Base-by-base conservation (phyloP, 2,888 invertebrate species). In the Erynnis tages region DNA sequence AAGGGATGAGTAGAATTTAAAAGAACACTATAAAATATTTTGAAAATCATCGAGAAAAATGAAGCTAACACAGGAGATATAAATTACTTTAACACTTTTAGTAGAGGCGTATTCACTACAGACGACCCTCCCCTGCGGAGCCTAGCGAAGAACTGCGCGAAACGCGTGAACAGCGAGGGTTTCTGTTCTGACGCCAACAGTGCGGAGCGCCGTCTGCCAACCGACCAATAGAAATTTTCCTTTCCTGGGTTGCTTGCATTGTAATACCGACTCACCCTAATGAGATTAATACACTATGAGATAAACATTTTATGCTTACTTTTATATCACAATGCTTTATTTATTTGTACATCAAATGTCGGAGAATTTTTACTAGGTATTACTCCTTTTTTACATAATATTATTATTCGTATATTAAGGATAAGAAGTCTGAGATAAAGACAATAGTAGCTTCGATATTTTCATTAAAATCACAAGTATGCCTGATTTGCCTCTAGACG, bases 191-290 rank as follows among this genome's bases (percentile, higher is more conserved):
- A 41, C 49, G 49, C 49, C 34, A 30, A 38, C 49, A 34, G 38
- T 41, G 41, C 49, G 21, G 49, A 34, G 41, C 25, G 30, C 40
- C 41, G 41, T 41, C 21, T 32, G 14, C 32, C 25, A 30, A 38
- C 49, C 49, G 41, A 41, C 41, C 49, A 49, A 41, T 49, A 49
- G 49, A 41, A 17, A 32, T 49, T 49, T 49, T 41, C 40, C 48
- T 49, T 41, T 48, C 11, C 21, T 30, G 48, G 40, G 48, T 49
- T 49, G 48, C 40, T 17, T 21, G 48, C 16, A 11, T 1, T n/a
- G 14, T 13, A 1, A 23, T 7, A 10, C 6, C 10, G 21, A 32
- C 21, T 4, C 7, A 29, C 48, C 48, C 30, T 23, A 17, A 19
- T 13, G 10, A n/a, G n/a, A n/a, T n/a, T n/a, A n/a, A n/a, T n/a